Conservation (phyloP, 1,140 invertebrate species). For the Reticulitermes speratus region DNA sequence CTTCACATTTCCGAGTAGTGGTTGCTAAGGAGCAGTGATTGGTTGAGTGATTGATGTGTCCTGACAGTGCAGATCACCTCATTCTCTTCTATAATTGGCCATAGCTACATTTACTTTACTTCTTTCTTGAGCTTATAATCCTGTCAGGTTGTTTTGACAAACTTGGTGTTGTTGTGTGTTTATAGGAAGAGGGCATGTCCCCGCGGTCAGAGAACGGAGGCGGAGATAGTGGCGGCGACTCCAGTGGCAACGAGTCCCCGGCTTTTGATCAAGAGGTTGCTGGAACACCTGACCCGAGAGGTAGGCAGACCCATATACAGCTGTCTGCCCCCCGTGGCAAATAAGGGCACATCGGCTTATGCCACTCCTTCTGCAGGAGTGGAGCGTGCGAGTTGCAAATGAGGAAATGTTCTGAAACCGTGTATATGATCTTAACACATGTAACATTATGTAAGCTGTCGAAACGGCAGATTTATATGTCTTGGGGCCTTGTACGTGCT, state of each 20-base stretch:
- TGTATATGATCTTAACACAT: background rate
- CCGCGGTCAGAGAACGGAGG: conserved; percentile 20
- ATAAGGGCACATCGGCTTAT: background rate
- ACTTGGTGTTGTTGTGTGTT: conserved; percentile 13
- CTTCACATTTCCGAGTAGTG: too few species aligned
- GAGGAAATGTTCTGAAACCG: background rate
- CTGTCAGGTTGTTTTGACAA: conserved; percentile 7
- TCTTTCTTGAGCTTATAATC: background rate
- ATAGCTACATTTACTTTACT: conserved; percentile 9
- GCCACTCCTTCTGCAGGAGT: background rate
- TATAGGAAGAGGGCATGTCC: conserved; percentile 24
- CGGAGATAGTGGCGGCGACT: conserved; percentile 22
- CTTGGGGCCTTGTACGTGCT: too few species aligned
- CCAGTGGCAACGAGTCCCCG: conserved; percentile 24
- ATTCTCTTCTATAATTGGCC: conserved; percentile 10
- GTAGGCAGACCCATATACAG: background rate
- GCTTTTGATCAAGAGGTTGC: background rate
- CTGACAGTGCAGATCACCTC: background rate
- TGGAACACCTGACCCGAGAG: conserved; percentile 1
- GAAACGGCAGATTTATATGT: too few species aligned
- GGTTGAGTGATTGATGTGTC: background rate
- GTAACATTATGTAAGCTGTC: too few species aligned
- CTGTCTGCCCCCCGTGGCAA: background rate
- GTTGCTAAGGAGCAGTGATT: conserved; percentile 6
- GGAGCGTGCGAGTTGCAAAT: background rate